phyloP scores from a whole-genome alignment of 1,140 invertebrate species.

The Drosophila lowei region DNA sequence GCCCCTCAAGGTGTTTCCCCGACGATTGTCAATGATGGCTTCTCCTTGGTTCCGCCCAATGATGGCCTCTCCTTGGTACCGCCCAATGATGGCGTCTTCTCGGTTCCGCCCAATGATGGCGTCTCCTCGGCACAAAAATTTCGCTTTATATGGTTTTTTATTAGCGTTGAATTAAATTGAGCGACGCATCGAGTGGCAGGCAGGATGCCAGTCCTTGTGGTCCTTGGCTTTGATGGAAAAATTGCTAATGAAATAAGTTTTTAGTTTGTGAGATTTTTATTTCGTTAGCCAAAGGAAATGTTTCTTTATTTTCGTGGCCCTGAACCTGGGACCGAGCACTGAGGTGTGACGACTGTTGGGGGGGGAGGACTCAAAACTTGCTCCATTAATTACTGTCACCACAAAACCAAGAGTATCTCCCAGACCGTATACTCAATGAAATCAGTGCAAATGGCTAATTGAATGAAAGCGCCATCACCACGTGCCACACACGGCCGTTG shows the following conservation, averaged over 20 bases:
- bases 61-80: no score
- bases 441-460: conserved; percentile 61
- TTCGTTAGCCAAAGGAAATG: conserved; percentile 46
- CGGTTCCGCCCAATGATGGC: conserved; percentile 38
- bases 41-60: not conserved
- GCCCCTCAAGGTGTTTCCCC: conserved; percentile 49
- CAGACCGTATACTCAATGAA: conserved; percentile 5
- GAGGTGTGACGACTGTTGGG: no score
- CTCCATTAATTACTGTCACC: conserved; percentile 56
- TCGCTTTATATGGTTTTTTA: conserved; percentile 69
- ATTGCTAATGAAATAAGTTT: conserved; percentile 81
- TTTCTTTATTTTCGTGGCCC: conserved; percentile 63
- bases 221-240: conserved; percentile 67
- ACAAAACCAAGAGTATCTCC: conserved; percentile 10
- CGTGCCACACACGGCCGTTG: conserved; percentile 17
- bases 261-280: conserved; percentile 67
- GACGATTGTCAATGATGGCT: conserved; percentile 57
- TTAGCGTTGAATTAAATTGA: conserved; percentile 79
- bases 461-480: conserved; percentile 42
- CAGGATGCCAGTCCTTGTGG: conserved; percentile 19
- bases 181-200: conserved; percentile 56
- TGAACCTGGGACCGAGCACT: no score
- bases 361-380: conserved; percentile 28
- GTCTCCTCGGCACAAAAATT: conserved; percentile 49
- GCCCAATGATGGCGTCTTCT: no score